Conservation (phyloP, 1,140 invertebrate genomes). For the Pseudachorutes palmiensis region DNA sequence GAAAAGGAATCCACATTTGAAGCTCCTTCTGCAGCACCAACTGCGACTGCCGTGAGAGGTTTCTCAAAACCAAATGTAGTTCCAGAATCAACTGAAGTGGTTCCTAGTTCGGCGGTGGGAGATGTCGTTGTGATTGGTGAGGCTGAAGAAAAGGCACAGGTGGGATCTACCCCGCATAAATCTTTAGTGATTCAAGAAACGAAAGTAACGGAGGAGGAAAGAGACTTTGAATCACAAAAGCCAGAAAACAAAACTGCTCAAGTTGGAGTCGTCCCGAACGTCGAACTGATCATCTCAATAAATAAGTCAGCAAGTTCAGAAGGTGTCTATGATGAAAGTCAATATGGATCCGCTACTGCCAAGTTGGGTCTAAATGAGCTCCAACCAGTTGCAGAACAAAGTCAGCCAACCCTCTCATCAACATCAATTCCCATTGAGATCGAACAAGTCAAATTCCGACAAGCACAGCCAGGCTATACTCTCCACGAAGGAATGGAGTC, state of each 20-base stretch:
- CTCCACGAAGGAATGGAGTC: not conserved
- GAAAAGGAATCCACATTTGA: not conserved
- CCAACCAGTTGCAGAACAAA: slow-evolving; percentile 1
- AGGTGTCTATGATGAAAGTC: not conserved
- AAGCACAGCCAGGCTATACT: slow-evolving; percentile 2
- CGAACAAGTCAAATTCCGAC: not conserved
- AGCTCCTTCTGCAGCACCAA: too few relatives aligned
- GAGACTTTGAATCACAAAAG: not conserved
- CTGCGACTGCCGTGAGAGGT: too few relatives aligned
- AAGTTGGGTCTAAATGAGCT: not conserved
- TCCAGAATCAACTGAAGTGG: not conserved
- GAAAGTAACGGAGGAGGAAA: not conserved
- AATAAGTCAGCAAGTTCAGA: slow-evolving; percentile 7
- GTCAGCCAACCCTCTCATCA: not conserved
- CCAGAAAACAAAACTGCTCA: not conserved
- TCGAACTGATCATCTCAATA: not conserved
- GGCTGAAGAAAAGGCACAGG: not conserved
- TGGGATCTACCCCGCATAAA: not conserved
- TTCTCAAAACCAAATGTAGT: not conserved
- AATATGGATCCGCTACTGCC: not conserved
- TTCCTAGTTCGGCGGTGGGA: not conserved
- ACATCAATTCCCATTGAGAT: not conserved
- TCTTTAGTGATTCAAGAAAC: not conserved
- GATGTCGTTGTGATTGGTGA: not conserved
- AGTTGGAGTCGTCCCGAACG: not conserved